phyloP scores from a whole-genome alignment of 2,113 vertebrate species.

The Hystrix cristata region DNA sequence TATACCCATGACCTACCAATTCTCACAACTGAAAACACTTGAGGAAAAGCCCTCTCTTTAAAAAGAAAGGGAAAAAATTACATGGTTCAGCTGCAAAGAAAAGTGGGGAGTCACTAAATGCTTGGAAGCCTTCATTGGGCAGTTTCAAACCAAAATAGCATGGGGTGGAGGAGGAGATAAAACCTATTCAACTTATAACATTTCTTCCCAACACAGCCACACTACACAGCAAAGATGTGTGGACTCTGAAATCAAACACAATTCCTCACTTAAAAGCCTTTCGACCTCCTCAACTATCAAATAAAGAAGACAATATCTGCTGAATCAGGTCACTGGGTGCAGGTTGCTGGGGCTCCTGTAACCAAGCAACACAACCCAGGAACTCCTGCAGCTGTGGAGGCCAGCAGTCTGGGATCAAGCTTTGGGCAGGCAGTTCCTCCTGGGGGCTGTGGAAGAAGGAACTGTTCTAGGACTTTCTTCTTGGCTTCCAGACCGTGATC shows the following conservation, averaged over 20 bases:
- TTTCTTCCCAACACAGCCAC: neutral
- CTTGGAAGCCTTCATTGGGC: neutral
- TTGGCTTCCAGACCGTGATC: neutral
- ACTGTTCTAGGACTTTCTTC: neutral
- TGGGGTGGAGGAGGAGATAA: neutral
- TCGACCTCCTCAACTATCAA: neutral
- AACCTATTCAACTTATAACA: rapidly evolving
- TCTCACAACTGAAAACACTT: constrained; percentile 57
- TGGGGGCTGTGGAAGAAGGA: neutral
- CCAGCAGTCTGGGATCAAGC: neutral
- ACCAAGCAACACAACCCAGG: neutral
- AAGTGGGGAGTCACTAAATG: neutral
- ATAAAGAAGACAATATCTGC: neutral
- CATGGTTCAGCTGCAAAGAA: neutral
- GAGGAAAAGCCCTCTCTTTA: neutral
- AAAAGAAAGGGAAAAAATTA: constrained; percentile 15
- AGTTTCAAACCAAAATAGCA: neutral
- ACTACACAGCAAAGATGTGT: neutral
- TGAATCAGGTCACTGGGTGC: neutral
- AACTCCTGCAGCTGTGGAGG: neutral
- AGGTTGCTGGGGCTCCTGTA: rapidly evolving
- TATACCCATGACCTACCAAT: neutral
- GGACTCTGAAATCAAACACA: neutral
- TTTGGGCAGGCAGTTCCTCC: neutral
- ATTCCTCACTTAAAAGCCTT: neutral